Conservation (phyloP, 1,140 invertebrate genomes). For the Bombus fervidus region DNA sequence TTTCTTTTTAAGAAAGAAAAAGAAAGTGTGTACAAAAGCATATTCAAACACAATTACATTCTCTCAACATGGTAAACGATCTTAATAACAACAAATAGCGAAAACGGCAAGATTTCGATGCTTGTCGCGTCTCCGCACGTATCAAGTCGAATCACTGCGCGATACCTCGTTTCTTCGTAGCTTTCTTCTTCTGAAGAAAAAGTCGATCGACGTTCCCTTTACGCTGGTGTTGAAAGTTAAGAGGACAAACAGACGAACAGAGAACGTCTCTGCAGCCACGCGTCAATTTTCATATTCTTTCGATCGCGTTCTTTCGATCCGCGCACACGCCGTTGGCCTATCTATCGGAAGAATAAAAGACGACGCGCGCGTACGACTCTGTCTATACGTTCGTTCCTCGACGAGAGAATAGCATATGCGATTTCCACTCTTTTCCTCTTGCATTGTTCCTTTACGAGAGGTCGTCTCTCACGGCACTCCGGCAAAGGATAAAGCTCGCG, state of each 20-base stretch:
- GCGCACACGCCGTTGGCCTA: background rate
- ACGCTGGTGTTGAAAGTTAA: background rate
- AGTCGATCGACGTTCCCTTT: background rate
- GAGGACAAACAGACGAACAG: background rate
- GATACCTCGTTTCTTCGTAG: background rate
- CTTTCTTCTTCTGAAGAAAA: background rate
- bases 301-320: background rate
- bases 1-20: too few relatives aligned
- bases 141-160: background rate
- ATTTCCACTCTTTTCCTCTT: constrained; percentile 9
- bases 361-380: background rate
- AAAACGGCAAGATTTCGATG: too few relatives aligned
- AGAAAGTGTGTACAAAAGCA: too few relatives aligned
- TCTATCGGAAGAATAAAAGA: constrained; percentile 47
- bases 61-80: too few relatives aligned
- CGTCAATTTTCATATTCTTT: background rate
- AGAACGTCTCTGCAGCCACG: background rate
- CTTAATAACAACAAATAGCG: too few relatives aligned
- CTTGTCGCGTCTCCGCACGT: too few relatives aligned
- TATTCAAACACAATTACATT: too few relatives aligned
- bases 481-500: constrained; percentile 18
- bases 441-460: constrained; percentile 40
- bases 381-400: background rate
- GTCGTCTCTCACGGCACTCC: background rate
- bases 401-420: constrained; percentile 26